Base-by-base conservation (phyloP, 1,140 invertebrate genomes). In the Pentalonia nigronervosa region DNA sequence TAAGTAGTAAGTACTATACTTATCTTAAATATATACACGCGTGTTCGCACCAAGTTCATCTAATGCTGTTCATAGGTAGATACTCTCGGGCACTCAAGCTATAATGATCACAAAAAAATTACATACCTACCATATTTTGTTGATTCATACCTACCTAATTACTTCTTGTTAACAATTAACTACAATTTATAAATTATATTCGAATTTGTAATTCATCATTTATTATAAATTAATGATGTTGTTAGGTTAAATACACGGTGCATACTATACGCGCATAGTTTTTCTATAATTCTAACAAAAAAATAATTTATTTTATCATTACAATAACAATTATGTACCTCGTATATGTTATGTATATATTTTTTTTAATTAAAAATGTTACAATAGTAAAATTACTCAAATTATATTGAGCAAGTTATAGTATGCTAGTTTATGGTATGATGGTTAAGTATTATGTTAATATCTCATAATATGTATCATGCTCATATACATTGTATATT, bases 171-270 rank as follows among this genome's bases (percentile, higher is more conserved):
- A 86, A 86, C 41, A 86, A 41, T 45, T 45, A 86, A 86, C 81
- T 34, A 41, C 8, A 86, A 25, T 45, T 86, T 86, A 47, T 36
- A 83, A 83, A 83, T 41, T 41, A 23, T 83, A 76, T n/a, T n/a
- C n/a, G 60, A 76, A 76, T 17, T 76, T 76, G n/a, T 76, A 76
- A 76, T 76, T 76, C n/a, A 76, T 76, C 60, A n/a, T n/a, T 76
- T 76, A 76, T 76, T 76, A 76, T 76, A 76, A 76, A 76, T n/a
- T 76, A n/a, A 76, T 76, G n/a, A 76, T 17, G 60, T n/a, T 76
- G 30, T 76, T 76, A 76, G 6, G 14, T n/a, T n/a, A 67, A 67
- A 30, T 76, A 67, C 56, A 60, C 9, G 56, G 25, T 30, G 56
- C 9, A 60, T 7, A 56, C 9, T 30, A 30, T 60, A n/a, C 30